Evolutionary conservation across 2,113 vertebrate species (phyloP).

Genomic region (Myrmophylax atrothorax): DNA sequence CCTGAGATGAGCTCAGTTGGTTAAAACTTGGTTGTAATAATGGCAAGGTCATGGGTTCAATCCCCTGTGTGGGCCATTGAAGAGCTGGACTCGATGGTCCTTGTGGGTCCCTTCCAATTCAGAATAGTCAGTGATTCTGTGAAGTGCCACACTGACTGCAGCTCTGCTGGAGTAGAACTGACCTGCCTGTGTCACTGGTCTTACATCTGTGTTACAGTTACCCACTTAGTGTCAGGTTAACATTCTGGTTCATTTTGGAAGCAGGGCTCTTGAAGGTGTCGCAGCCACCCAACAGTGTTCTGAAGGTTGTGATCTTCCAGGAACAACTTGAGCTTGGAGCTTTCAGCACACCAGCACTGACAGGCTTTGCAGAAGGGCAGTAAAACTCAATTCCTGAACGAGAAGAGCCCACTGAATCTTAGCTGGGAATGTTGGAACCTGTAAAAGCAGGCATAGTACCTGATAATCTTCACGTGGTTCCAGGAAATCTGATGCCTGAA

Average conservation of each 20-base stretch:
- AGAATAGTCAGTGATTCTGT: too few species aligned
- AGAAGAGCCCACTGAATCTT: background rate
- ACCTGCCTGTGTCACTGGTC: rapidly evolving
- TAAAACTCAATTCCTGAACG: background rate
- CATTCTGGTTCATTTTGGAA: rapidly evolving
- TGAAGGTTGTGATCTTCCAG: too few species aligned
- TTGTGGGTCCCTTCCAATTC: too few species aligned
- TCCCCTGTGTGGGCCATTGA: too few species aligned
- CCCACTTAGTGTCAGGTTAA: rapidly evolving
- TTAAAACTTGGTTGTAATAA: too few species aligned
- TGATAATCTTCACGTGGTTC: background rate
- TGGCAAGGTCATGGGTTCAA: too few species aligned
- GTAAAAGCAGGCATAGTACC: background rate
- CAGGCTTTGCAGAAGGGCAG: background rate
- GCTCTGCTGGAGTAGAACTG: background rate
- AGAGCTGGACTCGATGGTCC: too few species aligned
- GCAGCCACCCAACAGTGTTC: rapidly evolving
- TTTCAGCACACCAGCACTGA: rapidly evolving
- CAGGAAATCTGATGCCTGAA: background rate
- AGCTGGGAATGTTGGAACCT: background rate
- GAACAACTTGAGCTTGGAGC: background rate
- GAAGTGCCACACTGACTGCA: too few species aligned
- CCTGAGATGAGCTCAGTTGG: too few species aligned
- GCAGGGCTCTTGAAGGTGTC: rapidly evolving
- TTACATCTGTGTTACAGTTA: rapidly evolving